Evolutionary conservation across 2,113 vertebrate genomes (phyloP).

Genomic region (Archocentrus centrarchus): DNA sequence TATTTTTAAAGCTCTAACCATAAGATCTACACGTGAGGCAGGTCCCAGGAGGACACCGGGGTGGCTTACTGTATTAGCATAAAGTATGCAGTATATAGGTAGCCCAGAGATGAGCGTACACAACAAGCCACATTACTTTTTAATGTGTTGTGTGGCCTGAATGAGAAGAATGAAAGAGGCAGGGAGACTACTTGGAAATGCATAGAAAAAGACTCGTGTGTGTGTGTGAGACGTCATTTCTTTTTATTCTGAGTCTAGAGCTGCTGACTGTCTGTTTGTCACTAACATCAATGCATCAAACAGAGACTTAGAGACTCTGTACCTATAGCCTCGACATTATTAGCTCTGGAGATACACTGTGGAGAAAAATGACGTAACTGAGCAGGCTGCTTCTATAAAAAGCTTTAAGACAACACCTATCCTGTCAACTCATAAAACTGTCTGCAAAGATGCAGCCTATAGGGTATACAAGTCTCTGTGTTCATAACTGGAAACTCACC

Average conservation of each 20-base stretch:
- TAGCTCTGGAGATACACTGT: slow-evolving; percentile 10
- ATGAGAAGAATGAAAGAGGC: slow-evolving; percentile 34
- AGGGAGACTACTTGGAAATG: slow-evolving; percentile 54
- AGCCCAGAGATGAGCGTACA: slow-evolving; percentile 55
- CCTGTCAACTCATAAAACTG: neutral
- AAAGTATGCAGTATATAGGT: slow-evolving; percentile 57
- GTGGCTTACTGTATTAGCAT: slow-evolving; percentile 78
- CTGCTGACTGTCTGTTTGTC: slow-evolving; percentile 26
- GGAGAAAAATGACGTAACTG: neutral
- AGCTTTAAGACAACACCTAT: accelerated
- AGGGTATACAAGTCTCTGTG: neutral
- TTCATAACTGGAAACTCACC: neutral
- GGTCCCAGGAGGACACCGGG: slow-evolving; percentile 69
- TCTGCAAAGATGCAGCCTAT: neutral
- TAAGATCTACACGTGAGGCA: slow-evolving; percentile 74
- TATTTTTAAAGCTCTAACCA: slow-evolving; percentile 82
- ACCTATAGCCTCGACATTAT: slow-evolving; percentile 14
- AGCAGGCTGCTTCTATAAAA: neutral
- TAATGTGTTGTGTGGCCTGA: slow-evolving; percentile 52
- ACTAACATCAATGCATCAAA: slow-evolving; percentile 39
- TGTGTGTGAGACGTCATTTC: slow-evolving; percentile 35
- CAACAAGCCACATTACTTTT: slow-evolving; percentile 62
- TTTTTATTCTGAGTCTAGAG: slow-evolving; percentile 7
- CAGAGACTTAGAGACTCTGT: neutral
- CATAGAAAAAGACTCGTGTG: slow-evolving; percentile 33